phyloP scores from a whole-genome alignment of 2,888 invertebrate genomes.

The Xiphydria camelus region DNA sequence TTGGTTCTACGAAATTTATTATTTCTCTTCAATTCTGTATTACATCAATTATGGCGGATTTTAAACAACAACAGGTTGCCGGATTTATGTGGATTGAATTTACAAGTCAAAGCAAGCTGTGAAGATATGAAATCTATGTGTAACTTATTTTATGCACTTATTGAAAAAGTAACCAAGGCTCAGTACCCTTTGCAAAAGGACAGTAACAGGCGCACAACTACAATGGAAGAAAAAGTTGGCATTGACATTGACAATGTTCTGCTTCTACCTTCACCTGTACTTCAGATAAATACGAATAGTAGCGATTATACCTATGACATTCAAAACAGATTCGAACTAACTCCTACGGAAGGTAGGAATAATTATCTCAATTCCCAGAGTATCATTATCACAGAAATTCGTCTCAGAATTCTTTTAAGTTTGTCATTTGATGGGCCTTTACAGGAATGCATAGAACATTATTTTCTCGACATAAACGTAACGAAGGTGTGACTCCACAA shows the following conservation, averaged over 20 bases:
- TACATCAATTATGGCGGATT: slow-evolving; percentile 27
- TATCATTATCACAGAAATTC: no score
- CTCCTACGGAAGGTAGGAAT: slow-evolving; percentile 45
- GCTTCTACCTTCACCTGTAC: slow-evolving; percentile 43
- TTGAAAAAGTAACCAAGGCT: no score
- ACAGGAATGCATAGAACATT: slow-evolving; percentile 33
- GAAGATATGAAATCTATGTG: slow-evolving; percentile 34
- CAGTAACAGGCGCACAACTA: no score
- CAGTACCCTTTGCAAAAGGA: no score
- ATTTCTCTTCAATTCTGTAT: slow-evolving; percentile 27
- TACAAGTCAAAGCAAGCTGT: slow-evolving; percentile 38
- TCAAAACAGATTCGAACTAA: slow-evolving; percentile 39
- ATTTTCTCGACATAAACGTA: slow-evolving; percentile 35
- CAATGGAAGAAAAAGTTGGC: no score
- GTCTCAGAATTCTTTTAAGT: no score
- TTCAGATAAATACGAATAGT: slow-evolving; percentile 35
- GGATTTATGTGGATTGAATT: slow-evolving; percentile 31
- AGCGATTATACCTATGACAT: slow-evolving; percentile 25
- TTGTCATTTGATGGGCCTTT: no score
- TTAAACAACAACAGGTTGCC: slow-evolving; percentile 23
- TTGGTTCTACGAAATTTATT: slow-evolving; percentile 39
- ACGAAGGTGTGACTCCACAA: slow-evolving; percentile 15
- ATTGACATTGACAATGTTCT: slow-evolving; percentile 32
- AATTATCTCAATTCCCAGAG: no score
- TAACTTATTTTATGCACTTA: slow-evolving; percentile 28